A percentile compares a stretch with the other conserved stretches of the same genome.
These are phyloP conservation scores for Sebastes steindachneri DNA, from an alignment of 2,797 vertebrate species.

Conservation along the genomic window DNA sequence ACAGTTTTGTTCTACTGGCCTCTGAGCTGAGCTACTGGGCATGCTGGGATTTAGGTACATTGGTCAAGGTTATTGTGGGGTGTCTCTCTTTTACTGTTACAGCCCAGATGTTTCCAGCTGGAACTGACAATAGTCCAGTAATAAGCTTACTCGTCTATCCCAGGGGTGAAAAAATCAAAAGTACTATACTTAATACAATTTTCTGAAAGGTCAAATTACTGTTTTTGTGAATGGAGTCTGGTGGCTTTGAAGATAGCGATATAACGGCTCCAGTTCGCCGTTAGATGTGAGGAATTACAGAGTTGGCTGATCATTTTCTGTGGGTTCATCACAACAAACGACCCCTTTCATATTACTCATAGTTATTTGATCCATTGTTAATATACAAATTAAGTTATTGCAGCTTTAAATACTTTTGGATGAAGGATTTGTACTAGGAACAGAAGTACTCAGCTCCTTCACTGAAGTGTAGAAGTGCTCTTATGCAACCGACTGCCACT, in stretches of 20 bases:
- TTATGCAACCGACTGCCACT: not conserved
- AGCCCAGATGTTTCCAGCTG: conserved; percentile 7
- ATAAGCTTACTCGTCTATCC: not conserved
- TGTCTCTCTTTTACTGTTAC: not conserved
- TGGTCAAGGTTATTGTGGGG: conserved; percentile 16
- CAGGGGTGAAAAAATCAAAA: not conserved
- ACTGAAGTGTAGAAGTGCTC: not conserved
- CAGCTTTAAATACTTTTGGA: not conserved
- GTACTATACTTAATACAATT: not conserved
- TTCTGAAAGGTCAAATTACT: not conserved
- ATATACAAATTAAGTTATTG: not conserved
- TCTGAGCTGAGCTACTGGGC: not conserved
- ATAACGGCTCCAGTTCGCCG: no score
- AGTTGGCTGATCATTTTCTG: no score
- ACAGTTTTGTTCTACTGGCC: not conserved
- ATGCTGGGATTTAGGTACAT: not conserved
- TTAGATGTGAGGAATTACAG: no score
- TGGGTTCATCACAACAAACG: no score
- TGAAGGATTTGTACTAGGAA: not conserved
- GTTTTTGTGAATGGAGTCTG: no score
- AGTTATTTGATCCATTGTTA: not conserved
- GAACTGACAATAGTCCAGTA: not conserved
- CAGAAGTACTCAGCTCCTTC: not conserved
- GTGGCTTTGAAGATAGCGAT: no score
- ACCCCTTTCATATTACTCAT: not conserved